Percentiles rank a stretch among this genome's conserved stretches.
Conservation (phyloP, 2,888 invertebrate species). For the Perizoma flavofasciatum region DNA sequence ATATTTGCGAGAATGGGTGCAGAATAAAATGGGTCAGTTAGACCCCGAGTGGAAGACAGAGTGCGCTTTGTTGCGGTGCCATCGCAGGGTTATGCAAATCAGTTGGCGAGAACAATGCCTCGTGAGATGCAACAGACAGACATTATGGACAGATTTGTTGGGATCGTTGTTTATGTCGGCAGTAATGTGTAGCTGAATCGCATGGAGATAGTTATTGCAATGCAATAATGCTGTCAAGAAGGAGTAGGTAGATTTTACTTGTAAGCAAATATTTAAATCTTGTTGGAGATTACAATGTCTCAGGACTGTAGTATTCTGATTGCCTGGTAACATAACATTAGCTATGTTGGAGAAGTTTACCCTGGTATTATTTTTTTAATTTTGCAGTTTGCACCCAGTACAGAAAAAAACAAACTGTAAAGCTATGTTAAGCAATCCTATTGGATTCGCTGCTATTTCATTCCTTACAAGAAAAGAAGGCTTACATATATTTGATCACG, state of each 20-base stretch:
- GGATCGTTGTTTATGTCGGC: constrained; percentile 37
- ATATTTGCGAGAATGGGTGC: constrained; percentile 72
- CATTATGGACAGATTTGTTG: constrained; percentile 40
- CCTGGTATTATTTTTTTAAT: no score
- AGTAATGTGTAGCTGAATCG: constrained; percentile 33
- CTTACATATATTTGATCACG: no score
- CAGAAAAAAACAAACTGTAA: no score
- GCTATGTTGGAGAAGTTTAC: no score
- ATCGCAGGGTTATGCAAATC: constrained; percentile 78
- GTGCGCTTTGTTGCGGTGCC: constrained; percentile 55
- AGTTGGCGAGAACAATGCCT: constrained; percentile 59
- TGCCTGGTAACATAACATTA: no score
- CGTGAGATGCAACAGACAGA: constrained; percentile 51
- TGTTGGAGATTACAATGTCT: background rate
- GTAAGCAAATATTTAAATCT: background rate
- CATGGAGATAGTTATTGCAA: constrained; percentile 13
- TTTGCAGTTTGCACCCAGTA: no score
- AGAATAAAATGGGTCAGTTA: constrained; percentile 74
- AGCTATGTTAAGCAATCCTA: no score
- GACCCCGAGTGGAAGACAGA: constrained; percentile 60
- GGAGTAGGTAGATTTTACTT: background rate
- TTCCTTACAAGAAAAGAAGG: no score
- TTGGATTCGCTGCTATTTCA: no score
- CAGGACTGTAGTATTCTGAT: no score
- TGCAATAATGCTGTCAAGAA: constrained; percentile 15